Evolutionary conservation across 2,113 vertebrate genomes (phyloP).

Genomic region (Ceyx margarethae): DNA sequence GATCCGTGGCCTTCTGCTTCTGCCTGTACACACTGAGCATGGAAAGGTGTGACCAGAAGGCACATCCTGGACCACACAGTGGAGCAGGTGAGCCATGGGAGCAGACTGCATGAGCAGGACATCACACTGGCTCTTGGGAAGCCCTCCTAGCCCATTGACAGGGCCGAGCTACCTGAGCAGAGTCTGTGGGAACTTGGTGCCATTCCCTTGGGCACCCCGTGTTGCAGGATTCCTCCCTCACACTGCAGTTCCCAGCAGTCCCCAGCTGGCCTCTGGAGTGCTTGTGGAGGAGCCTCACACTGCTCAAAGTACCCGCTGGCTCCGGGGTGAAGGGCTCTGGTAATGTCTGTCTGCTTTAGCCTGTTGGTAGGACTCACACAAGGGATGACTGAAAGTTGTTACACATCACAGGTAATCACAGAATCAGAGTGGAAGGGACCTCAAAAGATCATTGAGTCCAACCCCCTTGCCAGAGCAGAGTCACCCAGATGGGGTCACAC

Average conservation of each 20-base stretch:
- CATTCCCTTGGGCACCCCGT: neutral
- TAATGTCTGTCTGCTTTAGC: neutral
- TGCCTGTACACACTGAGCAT: neutral
- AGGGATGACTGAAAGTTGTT: neutral
- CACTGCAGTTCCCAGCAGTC: neutral
- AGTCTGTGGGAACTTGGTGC: neutral
- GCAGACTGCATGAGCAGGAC: neutral
- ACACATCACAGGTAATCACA: no score
- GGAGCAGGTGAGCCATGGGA: neutral
- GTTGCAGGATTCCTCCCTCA: neutral
- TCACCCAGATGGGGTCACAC: no score
- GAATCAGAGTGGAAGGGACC: no score
- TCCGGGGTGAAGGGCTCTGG: neutral
- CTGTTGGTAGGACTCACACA: neutral
- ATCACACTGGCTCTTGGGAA: neutral
- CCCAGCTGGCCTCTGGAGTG: neutral
- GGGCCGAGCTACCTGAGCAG: neutral
- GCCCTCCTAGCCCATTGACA: fast-evolving
- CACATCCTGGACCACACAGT: neutral
- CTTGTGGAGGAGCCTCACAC: neutral
- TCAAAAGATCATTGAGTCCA: no score
- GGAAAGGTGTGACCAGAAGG: neutral
- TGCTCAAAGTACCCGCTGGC: neutral
- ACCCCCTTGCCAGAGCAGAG: no score
- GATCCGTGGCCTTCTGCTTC: neutral